Evolutionary conservation across 2,888 invertebrate genomes (phyloP).

Genomic region (Apomyelois bistriatella): DNA sequence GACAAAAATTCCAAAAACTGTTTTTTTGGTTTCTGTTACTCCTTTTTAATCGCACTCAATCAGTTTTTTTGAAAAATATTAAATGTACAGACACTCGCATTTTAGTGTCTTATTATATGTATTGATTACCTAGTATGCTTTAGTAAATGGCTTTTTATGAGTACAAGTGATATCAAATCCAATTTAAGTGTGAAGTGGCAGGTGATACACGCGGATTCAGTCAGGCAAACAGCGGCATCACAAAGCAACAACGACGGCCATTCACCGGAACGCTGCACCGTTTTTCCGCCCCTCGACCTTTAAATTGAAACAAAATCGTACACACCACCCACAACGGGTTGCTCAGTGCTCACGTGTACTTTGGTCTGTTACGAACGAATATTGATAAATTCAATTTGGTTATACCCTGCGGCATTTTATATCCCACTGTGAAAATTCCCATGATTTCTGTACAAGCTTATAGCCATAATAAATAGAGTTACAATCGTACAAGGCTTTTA

Average conservation of each 20-base stretch:
- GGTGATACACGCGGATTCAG: constrained; percentile 37
- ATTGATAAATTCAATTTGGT: constrained; percentile 24
- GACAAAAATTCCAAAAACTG: too few species aligned
- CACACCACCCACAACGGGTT: constrained; percentile 35
- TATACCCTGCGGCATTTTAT: constrained; percentile 9
- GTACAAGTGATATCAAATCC: too few species aligned
- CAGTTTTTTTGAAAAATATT: too few species aligned
- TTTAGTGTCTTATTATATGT: too few species aligned
- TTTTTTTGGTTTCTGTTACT: too few species aligned
- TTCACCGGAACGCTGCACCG: constrained; percentile 57
- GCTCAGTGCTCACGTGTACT: constrained; percentile 27
- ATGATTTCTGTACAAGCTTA: not conserved
- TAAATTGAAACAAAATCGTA: constrained; percentile 65
- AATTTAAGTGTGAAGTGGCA: constrained; percentile 16
- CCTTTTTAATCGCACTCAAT: too few species aligned
- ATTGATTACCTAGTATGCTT: too few species aligned
- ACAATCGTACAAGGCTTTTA: not conserved
- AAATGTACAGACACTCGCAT: too few species aligned
- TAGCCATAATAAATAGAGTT: not conserved
- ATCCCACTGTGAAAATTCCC: not conserved
- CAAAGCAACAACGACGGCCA: constrained; percentile 59
- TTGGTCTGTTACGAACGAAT: constrained; percentile 20
- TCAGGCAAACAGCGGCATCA: constrained; percentile 52
- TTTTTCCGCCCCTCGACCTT: constrained; percentile 62
- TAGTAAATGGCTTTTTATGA: too few species aligned